These are phyloP conservation scores for Chydorus sphaericus DNA, from an alignment of 2,888 invertebrate species.

Conservation along the genomic window DNA sequence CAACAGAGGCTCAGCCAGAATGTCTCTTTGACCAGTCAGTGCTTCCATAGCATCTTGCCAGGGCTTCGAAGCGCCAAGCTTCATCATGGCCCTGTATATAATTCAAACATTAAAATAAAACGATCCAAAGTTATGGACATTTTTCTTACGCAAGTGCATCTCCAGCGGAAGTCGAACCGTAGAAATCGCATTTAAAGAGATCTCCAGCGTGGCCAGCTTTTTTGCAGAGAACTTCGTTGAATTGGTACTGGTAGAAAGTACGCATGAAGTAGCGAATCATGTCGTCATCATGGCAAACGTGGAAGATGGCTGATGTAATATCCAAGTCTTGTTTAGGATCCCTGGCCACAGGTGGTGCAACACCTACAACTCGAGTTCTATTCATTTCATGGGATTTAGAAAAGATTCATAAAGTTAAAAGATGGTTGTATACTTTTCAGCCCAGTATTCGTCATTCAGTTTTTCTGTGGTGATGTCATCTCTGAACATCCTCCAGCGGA, in stretches of 20 bases:
- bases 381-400: too few relatives aligned
- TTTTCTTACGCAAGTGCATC: slow-evolving; percentile 23
- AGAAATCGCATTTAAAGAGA: slow-evolving; percentile 30
- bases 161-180: slow-evolving; percentile 31
- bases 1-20: slow-evolving; percentile 31
- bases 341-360: slow-evolving; percentile 20
- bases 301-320: slow-evolving; percentile 23
- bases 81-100: slow-evolving; percentile 26
- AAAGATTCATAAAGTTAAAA: too few relatives aligned
- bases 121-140: not conserved
- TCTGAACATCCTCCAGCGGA: slow-evolving; percentile 24
- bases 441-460: slow-evolving; percentile 28
- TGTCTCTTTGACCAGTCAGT: slow-evolving; percentile 29
- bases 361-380: slow-evolving; percentile 22
- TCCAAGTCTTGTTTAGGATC: slow-evolving; percentile 21
- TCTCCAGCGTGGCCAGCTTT: slow-evolving; percentile 27
- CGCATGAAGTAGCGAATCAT: slow-evolving; percentile 32
- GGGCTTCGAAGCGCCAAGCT: slow-evolving; percentile 32
- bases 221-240: slow-evolving; percentile 32
- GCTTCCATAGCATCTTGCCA: slow-evolving; percentile 35
- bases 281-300: slow-evolving; percentile 23
- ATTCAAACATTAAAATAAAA: not conserved
- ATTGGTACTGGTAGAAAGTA: slow-evolving; percentile 35
- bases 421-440: slow-evolving; percentile 23
- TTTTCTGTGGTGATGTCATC: slow-evolving; percentile 20